Evolutionary conservation across 2,113 vertebrate species (phyloP).

Genomic region (Syngnathus typhle): DNA sequence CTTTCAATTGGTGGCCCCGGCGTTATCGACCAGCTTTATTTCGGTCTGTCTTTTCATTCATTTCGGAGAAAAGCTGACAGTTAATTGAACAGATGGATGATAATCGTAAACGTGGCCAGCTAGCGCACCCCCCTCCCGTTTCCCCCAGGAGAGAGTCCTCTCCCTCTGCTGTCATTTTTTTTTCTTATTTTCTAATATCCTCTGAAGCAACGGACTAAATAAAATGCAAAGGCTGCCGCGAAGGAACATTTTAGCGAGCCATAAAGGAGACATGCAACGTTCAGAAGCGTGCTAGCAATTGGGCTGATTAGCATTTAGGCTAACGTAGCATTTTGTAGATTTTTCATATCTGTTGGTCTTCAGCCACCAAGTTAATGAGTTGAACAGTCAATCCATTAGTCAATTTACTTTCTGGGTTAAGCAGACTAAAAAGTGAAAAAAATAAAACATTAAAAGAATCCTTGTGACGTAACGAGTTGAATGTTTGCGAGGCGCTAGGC

Average conservation of each 20-base stretch:
- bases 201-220: slow-evolving; percentile 36
- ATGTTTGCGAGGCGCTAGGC: not conserved
- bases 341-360: too few relatives aligned
- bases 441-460: not conserved
- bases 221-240: slow-evolving; percentile 37
- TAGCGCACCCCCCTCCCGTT: slow-evolving; percentile 10
- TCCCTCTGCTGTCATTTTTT: slow-evolving; percentile 32
- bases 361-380: too few relatives aligned
- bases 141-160: slow-evolving; percentile 24
- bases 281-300: slow-evolving; percentile 45
- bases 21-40: slow-evolving; percentile 28
- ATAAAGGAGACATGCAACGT: slow-evolving; percentile 30
- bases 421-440: not conserved
- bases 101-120: slow-evolving; percentile 51
- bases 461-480: not conserved
- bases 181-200: slow-evolving; percentile 8
- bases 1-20: slow-evolving; percentile 38
- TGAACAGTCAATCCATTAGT: too few relatives aligned
- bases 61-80: slow-evolving; percentile 50
- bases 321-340: too few relatives aligned
- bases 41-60: slow-evolving; percentile 27
- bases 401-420: too few relatives aligned
- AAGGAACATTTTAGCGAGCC: slow-evolving; percentile 42
- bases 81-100: slow-evolving; percentile 68
- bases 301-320: slow-evolving; percentile 16